A percentile compares a stretch with the other conserved stretches of the same genome.
phyloP scores from a whole-genome alignment of 2,113 vertebrate species.

The Tragelaphus strepsiceros region DNA sequence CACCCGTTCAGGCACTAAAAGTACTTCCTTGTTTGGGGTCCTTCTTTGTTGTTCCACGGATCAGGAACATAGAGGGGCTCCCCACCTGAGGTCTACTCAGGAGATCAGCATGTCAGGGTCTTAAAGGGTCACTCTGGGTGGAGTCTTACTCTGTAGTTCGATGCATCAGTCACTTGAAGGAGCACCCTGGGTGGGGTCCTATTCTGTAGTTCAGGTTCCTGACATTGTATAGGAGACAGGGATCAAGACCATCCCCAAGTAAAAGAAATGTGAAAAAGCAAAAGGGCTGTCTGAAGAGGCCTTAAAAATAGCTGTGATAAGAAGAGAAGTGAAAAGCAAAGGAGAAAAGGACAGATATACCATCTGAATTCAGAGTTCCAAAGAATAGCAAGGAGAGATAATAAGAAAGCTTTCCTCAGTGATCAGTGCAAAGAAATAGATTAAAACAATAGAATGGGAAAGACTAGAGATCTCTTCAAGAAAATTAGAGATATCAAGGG shows the following conservation, averaged over 20 bases:
- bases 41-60: neutral
- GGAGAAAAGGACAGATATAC: neutral
- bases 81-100: neutral
- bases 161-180: neutral
- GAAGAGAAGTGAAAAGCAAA: neutral
- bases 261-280: neutral
- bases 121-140: neutral
- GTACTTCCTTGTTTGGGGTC: neutral
- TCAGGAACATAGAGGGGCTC: neutral
- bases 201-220: neutral
- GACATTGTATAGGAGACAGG: neutral
- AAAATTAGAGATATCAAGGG: too few species aligned
- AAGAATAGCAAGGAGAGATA: neutral
- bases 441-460: neutral
- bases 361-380: neutral
- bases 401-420: neutral
- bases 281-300: neutral
- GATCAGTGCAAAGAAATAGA: neutral
- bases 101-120: neutral
- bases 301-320: neutral
- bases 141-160: neutral
- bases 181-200: neutral
- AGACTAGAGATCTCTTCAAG: neutral
- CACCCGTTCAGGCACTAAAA: fast-evolving
- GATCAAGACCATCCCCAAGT: neutral